Conservation (phyloP, 1,140 invertebrate genomes). For the Drosophila sp. region DNA sequence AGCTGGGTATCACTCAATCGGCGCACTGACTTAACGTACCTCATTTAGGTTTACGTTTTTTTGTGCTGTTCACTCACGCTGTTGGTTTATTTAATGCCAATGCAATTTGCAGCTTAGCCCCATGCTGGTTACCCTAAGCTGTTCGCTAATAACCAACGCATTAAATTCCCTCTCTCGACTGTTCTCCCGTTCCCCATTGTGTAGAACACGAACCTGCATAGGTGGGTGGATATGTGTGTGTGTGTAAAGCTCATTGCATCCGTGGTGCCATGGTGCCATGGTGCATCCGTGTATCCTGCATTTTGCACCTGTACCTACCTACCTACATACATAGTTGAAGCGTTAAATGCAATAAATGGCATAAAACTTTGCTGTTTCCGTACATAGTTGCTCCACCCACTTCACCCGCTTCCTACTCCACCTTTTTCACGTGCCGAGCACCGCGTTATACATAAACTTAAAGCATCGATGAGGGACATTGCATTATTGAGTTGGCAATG, state of each 20-base stretch:
- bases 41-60: background rate
- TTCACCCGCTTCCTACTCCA: background rate
- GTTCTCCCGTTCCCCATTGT: background rate
- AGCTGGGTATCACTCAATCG: background rate
- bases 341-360: slow-evolving; percentile 74
- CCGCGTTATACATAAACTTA: slow-evolving; percentile 59
- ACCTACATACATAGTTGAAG: slow-evolving; percentile 16
- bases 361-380: slow-evolving; percentile 47
- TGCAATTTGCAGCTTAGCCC: slow-evolving; percentile 47
- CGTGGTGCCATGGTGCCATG: background rate
- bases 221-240: background rate
- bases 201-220: slow-evolving; percentile 30
- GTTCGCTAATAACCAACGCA: slow-evolving; percentile 51
- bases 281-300: background rate
- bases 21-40: background rate
- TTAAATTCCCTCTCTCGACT: slow-evolving; percentile 32
- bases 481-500: slow-evolving; percentile 73
- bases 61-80: background rate
- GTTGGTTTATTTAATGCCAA: slow-evolving; percentile 28
- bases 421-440: background rate
- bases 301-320: slow-evolving; percentile 16
- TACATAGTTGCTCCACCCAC: background rate
- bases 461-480: slow-evolving; percentile 75
- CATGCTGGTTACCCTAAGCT: slow-evolving; percentile 41
- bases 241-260: slow-evolving; percentile 1